A percentile compares a stretch with the other conserved stretches of the same genome.
Conservation (phyloP, 2,797 vertebrate species). For the Syndactyla subalaris region DNA sequence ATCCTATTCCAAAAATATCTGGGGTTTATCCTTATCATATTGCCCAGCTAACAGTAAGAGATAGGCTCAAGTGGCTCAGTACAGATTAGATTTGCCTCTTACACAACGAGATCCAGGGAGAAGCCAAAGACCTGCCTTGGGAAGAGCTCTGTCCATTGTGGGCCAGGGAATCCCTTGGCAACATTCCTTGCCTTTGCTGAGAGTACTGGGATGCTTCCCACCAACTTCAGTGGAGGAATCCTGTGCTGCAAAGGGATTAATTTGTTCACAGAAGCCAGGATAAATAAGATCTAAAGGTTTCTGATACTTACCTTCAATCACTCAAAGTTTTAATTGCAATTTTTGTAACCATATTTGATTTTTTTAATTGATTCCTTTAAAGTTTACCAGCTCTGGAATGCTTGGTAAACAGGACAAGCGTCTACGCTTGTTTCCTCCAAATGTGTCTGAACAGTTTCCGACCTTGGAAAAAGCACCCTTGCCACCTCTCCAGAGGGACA, state of each 20-base stretch:
- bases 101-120: conserved; percentile 43
- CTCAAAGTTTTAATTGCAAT: background rate
- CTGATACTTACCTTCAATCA: background rate
- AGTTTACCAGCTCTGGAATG: background rate
- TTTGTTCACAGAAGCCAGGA: background rate
- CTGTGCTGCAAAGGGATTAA: background rate
- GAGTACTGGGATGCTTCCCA: background rate
- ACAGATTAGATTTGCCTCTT: conserved; percentile 43
- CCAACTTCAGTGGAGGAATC: background rate
- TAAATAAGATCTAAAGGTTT: background rate
- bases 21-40: conserved; percentile 63
- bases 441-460: background rate
- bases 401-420: background rate
- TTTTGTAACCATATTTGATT: background rate
- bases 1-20: conserved; percentile 63
- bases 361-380: background rate
- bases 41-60: conserved; percentile 51
- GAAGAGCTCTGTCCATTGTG: background rate
- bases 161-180: conserved; percentile 48
- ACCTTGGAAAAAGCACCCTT: background rate
- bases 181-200: background rate
- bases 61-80: conserved; percentile 62
- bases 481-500: background rate
- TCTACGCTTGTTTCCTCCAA: background rate
- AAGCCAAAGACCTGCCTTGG: background rate